Base-by-base conservation (phyloP, 2,888 invertebrate genomes). In the Fragum whitleyi region DNA sequence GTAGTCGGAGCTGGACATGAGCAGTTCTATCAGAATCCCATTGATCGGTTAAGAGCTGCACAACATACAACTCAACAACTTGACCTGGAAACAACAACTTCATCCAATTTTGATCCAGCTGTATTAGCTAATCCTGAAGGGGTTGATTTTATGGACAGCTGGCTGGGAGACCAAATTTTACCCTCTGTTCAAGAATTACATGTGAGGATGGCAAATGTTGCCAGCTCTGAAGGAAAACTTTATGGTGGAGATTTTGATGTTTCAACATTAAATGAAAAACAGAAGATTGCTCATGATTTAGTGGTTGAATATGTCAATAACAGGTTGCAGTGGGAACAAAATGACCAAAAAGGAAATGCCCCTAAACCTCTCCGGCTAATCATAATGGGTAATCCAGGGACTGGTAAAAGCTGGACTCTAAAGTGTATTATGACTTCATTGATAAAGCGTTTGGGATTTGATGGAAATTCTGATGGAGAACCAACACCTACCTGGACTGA, bases 121-220 rank as follows among this genome's bases (percentile, higher is more conserved):
- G 19, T 7, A 53, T 19, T 53, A 53, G 53, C 53, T n/a, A 53
- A 53, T 53, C 53, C 53, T 53, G 53, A 53, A 53, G 53, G 53
- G 6, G 53, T 53, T 11, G 53, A 53, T 53, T 53, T 53, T 21
- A 53, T 53, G 53, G 19, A n/a, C 11, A 53, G 19, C n/a, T 53
- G 53, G 53, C 53, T 53, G 5, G 53, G 53, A 53, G 53, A 53
- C n/a, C 7, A n/a, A 19, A 7, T 11, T 53, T 11, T 53, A 11
- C 53, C 53, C 19, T n/a, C 53, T 53, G 21, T 21, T n/a, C 6
- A 7, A 16, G 21, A 53, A 19, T n/a, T 53, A 19, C 53, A 53
- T 53, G 53, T n/a, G 5, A 7, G 19, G n/a, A 16, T 53, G 19
- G 9, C 21, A 16, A 21, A 19, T 53, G 6, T 53, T 11, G 6